Evolutionary conservation across 2,888 invertebrate genomes (phyloP), one percentile per base, ranked within the genome.

Genomic region (Brachycybe producta): DNA sequence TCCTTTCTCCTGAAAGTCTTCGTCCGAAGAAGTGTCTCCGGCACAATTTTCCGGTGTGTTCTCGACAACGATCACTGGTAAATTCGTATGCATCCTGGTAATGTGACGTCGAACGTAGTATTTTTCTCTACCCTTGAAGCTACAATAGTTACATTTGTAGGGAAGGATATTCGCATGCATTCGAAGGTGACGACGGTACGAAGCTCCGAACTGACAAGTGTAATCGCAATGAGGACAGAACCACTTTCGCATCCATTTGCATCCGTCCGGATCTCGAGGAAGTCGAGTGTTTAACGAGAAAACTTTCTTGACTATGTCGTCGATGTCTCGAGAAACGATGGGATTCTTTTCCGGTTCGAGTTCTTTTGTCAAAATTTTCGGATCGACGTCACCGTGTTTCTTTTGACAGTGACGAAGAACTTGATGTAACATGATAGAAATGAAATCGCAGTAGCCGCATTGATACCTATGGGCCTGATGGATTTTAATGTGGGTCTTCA

Each of bases 171-270:
- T 53, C n/a, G 51, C 52, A 32, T 58, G 58, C 35, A 55, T 48
- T 13, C 54, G 52, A 27, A 58, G 36, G 32, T 58, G 58, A 19
- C 58, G 53, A 24, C 56, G 51, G 41, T 54, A 58, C 8, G 58
- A 58, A 2, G 58, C 57, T 15, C 56, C 57, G 26, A 53, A 58
- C 32, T 53, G 56, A 46, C 58, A 58, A 8, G 55, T 55, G 15
- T 58, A 58, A 15, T 57, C 57, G 46, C 58, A 58, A 41, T 57
- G 56, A 19, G 58, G 57, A 47, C 58, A 58, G 13, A 45, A 52
- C 51, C 56, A 58, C 41, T 57, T 57, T 8, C 58, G 50, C 38
- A 52, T 52, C 58, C 58, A 58, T 36, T 54, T 57, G 5, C 45
- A 38, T 13, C 49, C 46, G 45, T 55, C 54, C 7, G 51, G 51